Base-by-base conservation (phyloP, 2,797 vertebrate genomes). In the Perodicticus potto region DNA sequence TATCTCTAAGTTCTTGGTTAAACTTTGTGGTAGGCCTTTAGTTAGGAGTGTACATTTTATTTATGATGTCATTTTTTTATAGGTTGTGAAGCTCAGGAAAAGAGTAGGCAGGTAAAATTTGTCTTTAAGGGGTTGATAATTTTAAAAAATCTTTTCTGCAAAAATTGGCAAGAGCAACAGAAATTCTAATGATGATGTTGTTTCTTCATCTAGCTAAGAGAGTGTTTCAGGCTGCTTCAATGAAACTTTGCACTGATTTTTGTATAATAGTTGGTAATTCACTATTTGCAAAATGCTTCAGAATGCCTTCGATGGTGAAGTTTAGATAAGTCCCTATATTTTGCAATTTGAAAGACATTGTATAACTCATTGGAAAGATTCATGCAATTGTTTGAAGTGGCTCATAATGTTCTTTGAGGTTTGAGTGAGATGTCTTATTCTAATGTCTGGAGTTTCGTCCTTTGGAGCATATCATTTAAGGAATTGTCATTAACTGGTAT, bases 241-340 rank as follows among this genome's bases (percentile, higher is more conserved):
- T 93, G 89, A 95, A 92, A 86, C 34, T 97, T 97, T 94, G 95
- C 96, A 96, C 96, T 95, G 94, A 88, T 93, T 98, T 97, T 98
- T 95, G 97, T 98, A 97, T 95, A 96, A 93, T 94, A 86, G 89
- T 74, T 14, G 49, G 89, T 91, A 81, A 90, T 92, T 97, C 93
- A 78, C 92, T 97, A 77, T 97, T 98, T 96, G 95, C 85, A 97
- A 77, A 61, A 89, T 82, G 84, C 95, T 96, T 95, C 93, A 27
- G 77, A 90, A 85, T 86, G 67, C 57, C 37, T 73, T 77, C 89
- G 96, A 92, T 96, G 83, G 96, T 97, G 74, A 96, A 94, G 93
- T 97, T 95, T 89, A 97, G 97, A 65, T 77, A 94, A 88, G 65
- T 82, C 82, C 81, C 77, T 89, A 27, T 97, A 96, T 98, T 96